A percentile compares a stretch with the other conserved stretches of the same genome.
Conservation (phyloP, 30 jellyfish, hydroid and myxozoan genomes). For the Morbakka virulenta region DNA sequence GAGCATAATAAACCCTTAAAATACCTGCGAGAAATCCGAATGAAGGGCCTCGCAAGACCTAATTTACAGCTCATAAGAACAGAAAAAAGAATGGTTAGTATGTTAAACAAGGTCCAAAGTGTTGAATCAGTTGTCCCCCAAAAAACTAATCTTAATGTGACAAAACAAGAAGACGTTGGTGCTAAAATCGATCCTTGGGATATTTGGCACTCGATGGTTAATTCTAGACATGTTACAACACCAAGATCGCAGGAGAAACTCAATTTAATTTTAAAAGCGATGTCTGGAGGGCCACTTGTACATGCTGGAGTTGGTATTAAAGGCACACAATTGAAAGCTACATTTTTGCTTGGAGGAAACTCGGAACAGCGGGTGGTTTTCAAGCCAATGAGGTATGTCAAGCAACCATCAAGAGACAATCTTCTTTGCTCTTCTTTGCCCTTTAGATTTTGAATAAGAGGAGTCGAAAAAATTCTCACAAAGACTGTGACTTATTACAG, state of each 20-base stretch:
- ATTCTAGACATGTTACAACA: slow-evolving; percentile 55
- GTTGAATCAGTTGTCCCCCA: not conserved
- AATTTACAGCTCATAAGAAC: no score
- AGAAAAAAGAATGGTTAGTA: no score
- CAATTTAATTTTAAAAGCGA: slow-evolving; percentile 48
- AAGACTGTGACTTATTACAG: no score
- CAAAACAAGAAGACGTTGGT: not conserved
- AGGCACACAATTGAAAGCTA: slow-evolving; percentile 91
- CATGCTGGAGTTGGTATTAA: slow-evolving; percentile 64
- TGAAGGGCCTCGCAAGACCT: no score
- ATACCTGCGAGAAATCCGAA: no score
- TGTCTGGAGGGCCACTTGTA: slow-evolving; percentile 41
- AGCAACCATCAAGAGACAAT: not conserved
- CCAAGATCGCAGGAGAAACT: slow-evolving; percentile 8
- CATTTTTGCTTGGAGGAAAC: slow-evolving; percentile 74
- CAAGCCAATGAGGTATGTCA: slow-evolving; percentile 83
- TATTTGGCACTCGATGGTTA: slow-evolving; percentile 88
- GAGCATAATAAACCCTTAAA: no score
- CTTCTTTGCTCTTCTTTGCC: not conserved
- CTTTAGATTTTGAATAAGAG: no score
- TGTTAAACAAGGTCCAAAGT: not conserved
- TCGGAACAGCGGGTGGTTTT: slow-evolving; percentile 72
- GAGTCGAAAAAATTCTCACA: no score
- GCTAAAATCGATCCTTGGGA: slow-evolving; percentile 79
- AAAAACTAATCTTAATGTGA: no score